Evolutionary conservation across 2,888 invertebrate species (phyloP), one percentile per base, ranked within the genome.

Genomic region (Exephanes ischioxanthus): DNA sequence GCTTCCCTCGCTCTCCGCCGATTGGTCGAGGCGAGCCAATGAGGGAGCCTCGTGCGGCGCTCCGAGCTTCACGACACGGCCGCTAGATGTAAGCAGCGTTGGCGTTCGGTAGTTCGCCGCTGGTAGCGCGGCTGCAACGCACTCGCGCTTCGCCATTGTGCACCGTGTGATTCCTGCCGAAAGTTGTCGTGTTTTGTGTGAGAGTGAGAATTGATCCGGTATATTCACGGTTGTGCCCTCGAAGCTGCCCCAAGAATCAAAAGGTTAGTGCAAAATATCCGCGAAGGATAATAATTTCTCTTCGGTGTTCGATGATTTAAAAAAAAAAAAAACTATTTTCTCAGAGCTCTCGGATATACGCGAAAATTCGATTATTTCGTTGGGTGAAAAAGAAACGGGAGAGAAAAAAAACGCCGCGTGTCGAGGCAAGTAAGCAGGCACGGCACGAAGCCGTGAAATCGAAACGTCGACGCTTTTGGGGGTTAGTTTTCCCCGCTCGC

Each of bases 121-220:
- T 30, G 19, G 70, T 63, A 33, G 72, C 75, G 70, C 84, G 70
- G 72, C 77, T 76, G 85, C 87, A 89, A 89, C 91, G 90, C 89
- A 90, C 86, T 88, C 89, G 90, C 88, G 89, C 90, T 89, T 90
- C 93, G 92, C 93, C 92, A 92, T 93, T 92, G 92, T 91, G 90
- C 86, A 80, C 87, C 87, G 91, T 89, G 83, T 85, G 86, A 80
- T 89, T 88, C 89, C 87, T 88, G 88, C 86, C 85, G 87, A 87
- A 91, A 90, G 91, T 91, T 91, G 89, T 88, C 88, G 90, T 91
- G 61, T 90, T 91, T 90, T 92, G 70, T 79, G 70, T 45, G 63
- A 78, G 87, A 89, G 89, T 89, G 89, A 88, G 86, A 90, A 90
- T 91, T 90, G 86, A 89, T 91, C 88, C 88, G 86, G 87, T 90